These are phyloP conservation scores for Oxygymnocypris stewartii DNA, from an alignment of 2,113 vertebrate species.

Conservation along the genomic window DNA sequence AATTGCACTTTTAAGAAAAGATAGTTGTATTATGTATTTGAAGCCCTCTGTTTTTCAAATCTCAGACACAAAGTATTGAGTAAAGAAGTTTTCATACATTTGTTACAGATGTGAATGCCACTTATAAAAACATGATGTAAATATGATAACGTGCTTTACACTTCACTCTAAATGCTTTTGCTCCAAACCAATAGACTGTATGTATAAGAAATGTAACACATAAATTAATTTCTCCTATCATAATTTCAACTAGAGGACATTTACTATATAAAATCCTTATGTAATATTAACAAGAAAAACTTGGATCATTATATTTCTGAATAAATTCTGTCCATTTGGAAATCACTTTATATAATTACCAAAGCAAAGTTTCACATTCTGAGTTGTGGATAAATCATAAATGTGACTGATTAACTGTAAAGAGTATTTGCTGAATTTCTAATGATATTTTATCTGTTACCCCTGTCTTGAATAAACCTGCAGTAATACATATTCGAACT, in stretches of 20 bases:
- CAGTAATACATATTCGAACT: slow-evolving; percentile 57
- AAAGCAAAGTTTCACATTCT: slow-evolving; percentile 51
- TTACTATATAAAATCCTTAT: slow-evolving; percentile 59
- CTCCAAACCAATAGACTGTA: slow-evolving; percentile 71
- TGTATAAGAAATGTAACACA: slow-evolving; percentile 63
- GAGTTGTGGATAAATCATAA: slow-evolving; percentile 11
- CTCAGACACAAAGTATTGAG: slow-evolving; percentile 67
- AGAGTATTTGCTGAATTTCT: slow-evolving; percentile 36
- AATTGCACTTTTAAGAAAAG: slow-evolving; percentile 81
- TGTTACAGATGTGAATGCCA: slow-evolving; percentile 76
- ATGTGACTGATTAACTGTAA: slow-evolving; percentile 42
- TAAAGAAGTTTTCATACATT: slow-evolving; percentile 65
- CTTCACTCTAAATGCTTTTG: slow-evolving; percentile 69
- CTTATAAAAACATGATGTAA: slow-evolving; percentile 73
- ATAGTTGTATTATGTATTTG: slow-evolving; percentile 75
- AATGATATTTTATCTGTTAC: slow-evolving; percentile 37
- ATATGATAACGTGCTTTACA: slow-evolving; percentile 73
- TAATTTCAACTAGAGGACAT: slow-evolving; percentile 65
- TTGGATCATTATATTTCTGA: slow-evolving; percentile 47
- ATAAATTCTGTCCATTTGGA: slow-evolving; percentile 38
- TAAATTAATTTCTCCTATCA: slow-evolving; percentile 53
- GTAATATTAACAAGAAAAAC: slow-evolving; percentile 32
- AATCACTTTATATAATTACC: slow-evolving; percentile 50
- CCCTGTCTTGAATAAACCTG: slow-evolving; percentile 28
- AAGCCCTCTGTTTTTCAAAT: slow-evolving; percentile 71